Conservation (phyloP, 1,140 invertebrate genomes). For the Sinella curviseta region DNA sequence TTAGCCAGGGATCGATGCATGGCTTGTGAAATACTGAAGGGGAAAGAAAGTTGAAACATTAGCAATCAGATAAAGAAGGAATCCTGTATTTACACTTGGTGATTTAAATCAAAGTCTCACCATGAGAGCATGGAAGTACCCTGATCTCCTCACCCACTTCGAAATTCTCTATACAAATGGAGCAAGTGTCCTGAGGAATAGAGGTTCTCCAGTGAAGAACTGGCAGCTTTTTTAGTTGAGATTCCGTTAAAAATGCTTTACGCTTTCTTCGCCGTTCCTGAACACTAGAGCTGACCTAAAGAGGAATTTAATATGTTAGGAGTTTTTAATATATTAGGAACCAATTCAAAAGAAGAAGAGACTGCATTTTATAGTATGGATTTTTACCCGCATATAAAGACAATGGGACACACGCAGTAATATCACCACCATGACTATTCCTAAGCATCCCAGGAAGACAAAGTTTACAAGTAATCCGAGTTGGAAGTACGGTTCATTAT, state of each 20-base stretch:
- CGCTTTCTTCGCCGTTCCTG: slow-evolving; percentile 29
- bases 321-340: not conserved
- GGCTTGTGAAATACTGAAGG: slow-evolving; percentile 36
- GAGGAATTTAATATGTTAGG: not conserved
- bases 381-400: slow-evolving; percentile 23
- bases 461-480: slow-evolving; percentile 31
- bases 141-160: slow-evolving; percentile 30
- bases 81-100: not conserved
- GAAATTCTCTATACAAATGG: slow-evolving; percentile 38
- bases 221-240: slow-evolving; percentile 35
- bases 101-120: slow-evolving; percentile 16
- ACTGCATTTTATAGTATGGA: not conserved
- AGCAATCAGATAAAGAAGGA: not conserved
- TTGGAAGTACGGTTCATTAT: slow-evolving; percentile 33
- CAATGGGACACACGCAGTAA: slow-evolving; percentile 17
- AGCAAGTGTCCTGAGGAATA: slow-evolving; percentile 37
- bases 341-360: not conserved
- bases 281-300: slow-evolving; percentile 14
- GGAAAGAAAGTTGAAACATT: not conserved
- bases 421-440: slow-evolving; percentile 18
- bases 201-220: slow-evolving; percentile 28
- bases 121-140: slow-evolving; percentile 36
- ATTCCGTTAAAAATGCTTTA: not conserved
- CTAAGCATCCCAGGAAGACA: slow-evolving; percentile 26
- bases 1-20: slow-evolving; percentile 38